A percentile compares a stretch with the other conserved stretches of the same genome.
phyloP scores from a whole-genome alignment of 2,113 vertebrate genomes.

The Calidris pugnax region DNA sequence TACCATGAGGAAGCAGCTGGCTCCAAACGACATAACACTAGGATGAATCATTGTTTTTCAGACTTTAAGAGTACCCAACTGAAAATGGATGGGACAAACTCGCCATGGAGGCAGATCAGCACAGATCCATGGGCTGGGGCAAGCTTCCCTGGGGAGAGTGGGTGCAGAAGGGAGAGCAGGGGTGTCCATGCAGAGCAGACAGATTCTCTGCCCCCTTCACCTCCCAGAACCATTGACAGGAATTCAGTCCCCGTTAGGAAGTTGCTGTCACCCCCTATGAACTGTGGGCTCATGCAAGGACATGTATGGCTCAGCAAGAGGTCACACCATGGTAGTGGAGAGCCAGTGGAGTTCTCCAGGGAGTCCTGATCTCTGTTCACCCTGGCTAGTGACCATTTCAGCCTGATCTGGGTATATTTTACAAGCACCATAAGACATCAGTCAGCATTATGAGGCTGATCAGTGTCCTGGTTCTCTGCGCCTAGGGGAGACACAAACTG shows the following conservation, averaged over 20 bases:
- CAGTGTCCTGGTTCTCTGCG: neutral
- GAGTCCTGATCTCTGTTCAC: neutral
- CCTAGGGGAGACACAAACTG: rapidly evolving
- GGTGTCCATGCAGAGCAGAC: neutral
- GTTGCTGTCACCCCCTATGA: neutral
- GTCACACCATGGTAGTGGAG: rapidly evolving
- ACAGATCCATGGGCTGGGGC: neutral
- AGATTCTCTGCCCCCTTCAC: neutral
- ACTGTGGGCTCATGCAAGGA: neutral
- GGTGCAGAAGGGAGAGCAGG: neutral
- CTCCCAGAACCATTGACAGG: neutral
- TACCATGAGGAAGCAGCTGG: neutral
- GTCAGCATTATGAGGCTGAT: neutral
- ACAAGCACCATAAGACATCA: neutral
- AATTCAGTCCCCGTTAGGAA: neutral
- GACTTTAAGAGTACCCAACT: neutral
- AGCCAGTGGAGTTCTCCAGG: neutral
- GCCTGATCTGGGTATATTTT: neutral
- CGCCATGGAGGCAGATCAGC: neutral
- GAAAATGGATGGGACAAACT: neutral
- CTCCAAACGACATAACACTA: neutral
- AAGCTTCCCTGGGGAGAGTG: neutral
- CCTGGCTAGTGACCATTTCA: neutral
- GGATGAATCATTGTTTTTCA: neutral
- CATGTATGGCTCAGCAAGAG: rapidly evolving